These are phyloP conservation scores for Melanotaenia nigrans DNA, from an alignment of 2,797 vertebrate species.

Conservation along the genomic window DNA sequence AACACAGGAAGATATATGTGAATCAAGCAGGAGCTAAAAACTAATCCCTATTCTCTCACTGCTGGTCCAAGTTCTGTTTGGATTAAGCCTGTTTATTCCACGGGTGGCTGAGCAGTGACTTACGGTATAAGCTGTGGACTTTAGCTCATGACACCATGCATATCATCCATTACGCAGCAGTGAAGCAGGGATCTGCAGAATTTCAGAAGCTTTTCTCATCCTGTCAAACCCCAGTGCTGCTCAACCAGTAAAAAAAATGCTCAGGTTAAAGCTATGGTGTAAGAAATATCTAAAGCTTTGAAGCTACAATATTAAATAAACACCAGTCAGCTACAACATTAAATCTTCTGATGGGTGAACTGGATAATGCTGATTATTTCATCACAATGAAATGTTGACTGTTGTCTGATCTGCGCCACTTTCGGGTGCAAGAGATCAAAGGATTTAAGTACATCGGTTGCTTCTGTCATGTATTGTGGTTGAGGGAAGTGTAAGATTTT, in stretches of 20 bases:
- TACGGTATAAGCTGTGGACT: slow-evolving; percentile 46
- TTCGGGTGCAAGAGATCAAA: not conserved
- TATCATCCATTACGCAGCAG: slow-evolving; percentile 45
- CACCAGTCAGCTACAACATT: not conserved
- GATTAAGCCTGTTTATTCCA: slow-evolving; percentile 60
- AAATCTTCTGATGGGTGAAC: not conserved
- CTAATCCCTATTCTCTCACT: slow-evolving; percentile 45
- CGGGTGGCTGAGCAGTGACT: slow-evolving; percentile 59
- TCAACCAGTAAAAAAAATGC: slow-evolving; percentile 8
- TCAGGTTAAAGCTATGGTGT: not conserved
- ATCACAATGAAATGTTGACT: not conserved
- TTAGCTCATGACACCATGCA: slow-evolving; percentile 37
- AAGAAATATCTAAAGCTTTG: not conserved
- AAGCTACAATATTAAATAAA: slow-evolving; percentile 11
- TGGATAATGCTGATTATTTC: not conserved
- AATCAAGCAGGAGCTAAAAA: slow-evolving; percentile 42
- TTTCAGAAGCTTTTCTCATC: slow-evolving; percentile 26
- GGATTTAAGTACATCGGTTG: not conserved
- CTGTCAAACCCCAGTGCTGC: slow-evolving; percentile 4
- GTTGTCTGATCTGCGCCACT: not conserved
- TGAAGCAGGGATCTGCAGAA: slow-evolving; percentile 30
- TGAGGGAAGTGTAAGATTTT: not conserved
- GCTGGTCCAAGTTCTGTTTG: slow-evolving; percentile 45
- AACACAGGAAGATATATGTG: slow-evolving; percentile 32
- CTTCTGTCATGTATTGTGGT: not conserved